phyloP scores from a whole-genome alignment of 35 echinoderm and acorn worm genomes.

The Heliocidaris erythrogramma region DNA sequence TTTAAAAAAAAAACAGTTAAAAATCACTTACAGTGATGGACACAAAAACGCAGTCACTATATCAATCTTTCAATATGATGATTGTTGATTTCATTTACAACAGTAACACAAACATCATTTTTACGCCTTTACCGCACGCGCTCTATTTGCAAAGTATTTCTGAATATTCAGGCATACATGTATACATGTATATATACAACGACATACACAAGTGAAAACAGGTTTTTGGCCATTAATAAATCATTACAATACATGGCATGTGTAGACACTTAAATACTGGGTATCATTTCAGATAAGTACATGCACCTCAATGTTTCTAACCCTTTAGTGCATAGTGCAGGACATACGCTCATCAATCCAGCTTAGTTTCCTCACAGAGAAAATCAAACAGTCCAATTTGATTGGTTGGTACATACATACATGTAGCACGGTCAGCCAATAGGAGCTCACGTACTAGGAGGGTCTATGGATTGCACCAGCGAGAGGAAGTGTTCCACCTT shows the following conservation, averaged over 20 bases:
- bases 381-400: background rate
- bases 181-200: no score
- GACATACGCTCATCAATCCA: background rate
- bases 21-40: background rate
- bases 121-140: background rate
- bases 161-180: background rate
- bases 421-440: background rate
- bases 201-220: background rate
- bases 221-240: background rate
- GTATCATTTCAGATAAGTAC: background rate
- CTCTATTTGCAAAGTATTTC: background rate
- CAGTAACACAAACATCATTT: background rate
- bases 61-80: background rate
- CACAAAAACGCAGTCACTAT: background rate
- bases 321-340: background rate
- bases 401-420: background rate
- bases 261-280: background rate
- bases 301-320: background rate
- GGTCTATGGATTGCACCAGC: slow-evolving; percentile 33
- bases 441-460: background rate
- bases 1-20: background rate
- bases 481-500: slow-evolving; percentile 45
- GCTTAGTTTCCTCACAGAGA: background rate
- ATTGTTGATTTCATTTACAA: background rate
- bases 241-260: background rate